A percentile compares a stretch with the other conserved stretches of the same genome.
Evolutionary conservation across 1,140 invertebrate species (phyloP).

Genomic region (Myzus persicae): DNA sequence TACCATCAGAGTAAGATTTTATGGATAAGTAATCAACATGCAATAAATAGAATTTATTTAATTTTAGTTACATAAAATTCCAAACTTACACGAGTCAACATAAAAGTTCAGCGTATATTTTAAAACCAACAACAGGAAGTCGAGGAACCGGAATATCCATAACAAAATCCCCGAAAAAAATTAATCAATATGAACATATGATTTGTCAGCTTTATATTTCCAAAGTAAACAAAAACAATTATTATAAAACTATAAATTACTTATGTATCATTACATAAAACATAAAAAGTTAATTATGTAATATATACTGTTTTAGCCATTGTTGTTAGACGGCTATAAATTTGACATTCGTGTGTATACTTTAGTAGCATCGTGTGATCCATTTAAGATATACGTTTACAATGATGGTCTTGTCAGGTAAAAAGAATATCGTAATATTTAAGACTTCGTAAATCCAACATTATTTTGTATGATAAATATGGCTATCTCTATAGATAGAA

Average conservation of each 20-base stretch:
- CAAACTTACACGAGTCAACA: neutral
- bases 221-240: constrained; percentile 12
- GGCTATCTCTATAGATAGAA: too few species aligned
- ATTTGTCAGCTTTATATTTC: constrained; percentile 40
- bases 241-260: neutral
- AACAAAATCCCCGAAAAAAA: constrained; percentile 16
- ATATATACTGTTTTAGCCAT: constrained; percentile 67
- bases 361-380: constrained; percentile 85
- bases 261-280: neutral
- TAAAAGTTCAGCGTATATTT: constrained; percentile 3
- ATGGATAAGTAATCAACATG: neutral
- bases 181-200: neutral
- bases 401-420: constrained; percentile 85
- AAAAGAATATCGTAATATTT: neutral
- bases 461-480: neutral
- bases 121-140: constrained; percentile 13
- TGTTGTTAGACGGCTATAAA: constrained; percentile 88
- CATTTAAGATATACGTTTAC: constrained; percentile 79
- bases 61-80: constrained; percentile 9
- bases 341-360: constrained; percentile 88
- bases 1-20: constrained; percentile 81
- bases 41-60: neutral
- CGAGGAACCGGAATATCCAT: neutral
- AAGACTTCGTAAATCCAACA: neutral
- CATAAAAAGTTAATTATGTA: neutral